These are phyloP conservation scores for Schizaphis graminum DNA, from an alignment of 2,888 invertebrate genomes.

Conservation along the genomic window DNA sequence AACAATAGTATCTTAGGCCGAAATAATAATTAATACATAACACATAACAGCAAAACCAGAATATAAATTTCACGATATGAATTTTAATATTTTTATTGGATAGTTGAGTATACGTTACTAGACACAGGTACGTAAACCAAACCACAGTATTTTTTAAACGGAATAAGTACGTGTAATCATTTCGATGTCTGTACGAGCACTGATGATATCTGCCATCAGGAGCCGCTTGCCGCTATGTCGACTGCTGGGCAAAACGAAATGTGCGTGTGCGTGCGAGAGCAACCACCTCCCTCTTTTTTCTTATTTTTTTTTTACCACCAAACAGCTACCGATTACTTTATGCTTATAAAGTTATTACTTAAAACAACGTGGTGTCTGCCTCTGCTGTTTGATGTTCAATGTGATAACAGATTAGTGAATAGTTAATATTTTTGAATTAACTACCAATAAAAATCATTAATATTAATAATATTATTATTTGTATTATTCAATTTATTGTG, in stretches of 20 bases:
- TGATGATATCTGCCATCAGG: background rate
- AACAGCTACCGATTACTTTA: background rate
- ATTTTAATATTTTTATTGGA: background rate
- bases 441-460: background rate
- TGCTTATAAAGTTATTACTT: background rate
- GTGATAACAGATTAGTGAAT: background rate
- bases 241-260: background rate
- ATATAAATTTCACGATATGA: background rate
- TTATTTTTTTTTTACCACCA: background rate
- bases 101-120: background rate
- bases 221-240: background rate
- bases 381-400: background rate
- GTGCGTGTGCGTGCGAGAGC: conserved; percentile 11
- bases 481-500: background rate
- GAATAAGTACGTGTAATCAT: background rate
- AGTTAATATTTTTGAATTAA: background rate
- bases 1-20: background rate
- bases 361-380: background rate
- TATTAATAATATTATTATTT: conserved; percentile 8
- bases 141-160: background rate
- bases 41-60: background rate
- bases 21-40: background rate
- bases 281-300: background rate
- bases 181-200: background rate
- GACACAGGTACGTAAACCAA: background rate